Conservation (phyloP, 2,888 invertebrate species). For the Philereme transversata region DNA sequence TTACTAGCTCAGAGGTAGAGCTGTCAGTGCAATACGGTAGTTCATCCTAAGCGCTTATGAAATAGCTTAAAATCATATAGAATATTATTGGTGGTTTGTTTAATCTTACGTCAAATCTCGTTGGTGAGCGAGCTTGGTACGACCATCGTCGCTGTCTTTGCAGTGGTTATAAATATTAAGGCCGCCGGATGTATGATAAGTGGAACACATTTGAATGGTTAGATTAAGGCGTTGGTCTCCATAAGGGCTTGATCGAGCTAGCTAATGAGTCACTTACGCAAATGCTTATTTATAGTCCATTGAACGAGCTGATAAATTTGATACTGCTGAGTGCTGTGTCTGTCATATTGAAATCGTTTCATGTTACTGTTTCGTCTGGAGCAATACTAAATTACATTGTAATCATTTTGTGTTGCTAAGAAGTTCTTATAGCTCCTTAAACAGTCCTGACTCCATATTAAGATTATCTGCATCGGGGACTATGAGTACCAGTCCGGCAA, state of each 20-base stretch:
- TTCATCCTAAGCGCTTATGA: too few species aligned
- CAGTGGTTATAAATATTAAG: conserved; percentile 55
- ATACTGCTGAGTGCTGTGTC: conserved; percentile 28
- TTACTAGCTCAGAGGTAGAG: too few species aligned
- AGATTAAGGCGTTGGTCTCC: conserved; percentile 46
- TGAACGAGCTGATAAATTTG: conserved; percentile 26
- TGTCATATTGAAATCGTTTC: conserved; percentile 23
- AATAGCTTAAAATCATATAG: too few species aligned
- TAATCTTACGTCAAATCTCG: too few species aligned
- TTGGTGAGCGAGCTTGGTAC: too few species aligned
- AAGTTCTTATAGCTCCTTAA: neutral
- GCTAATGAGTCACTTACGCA: conserved; percentile 36
- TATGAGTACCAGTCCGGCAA: too few species aligned
- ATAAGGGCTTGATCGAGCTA: conserved; percentile 39
- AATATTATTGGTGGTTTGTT: too few species aligned
- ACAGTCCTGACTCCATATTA: too few species aligned
- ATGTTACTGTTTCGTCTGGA: conserved; percentile 7
- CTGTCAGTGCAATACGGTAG: too few species aligned
- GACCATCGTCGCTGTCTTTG: conserved; percentile 29
- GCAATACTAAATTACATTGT: conserved; percentile 5
- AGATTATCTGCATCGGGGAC: too few species aligned
- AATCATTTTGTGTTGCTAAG: conserved; percentile 2
- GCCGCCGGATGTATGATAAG: conserved; percentile 64
- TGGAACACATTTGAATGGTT: conserved; percentile 60
- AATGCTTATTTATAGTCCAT: conserved; percentile 31